Conservation (phyloP, 2,113 vertebrate genomes). For the Stigmatopora nigra region DNA sequence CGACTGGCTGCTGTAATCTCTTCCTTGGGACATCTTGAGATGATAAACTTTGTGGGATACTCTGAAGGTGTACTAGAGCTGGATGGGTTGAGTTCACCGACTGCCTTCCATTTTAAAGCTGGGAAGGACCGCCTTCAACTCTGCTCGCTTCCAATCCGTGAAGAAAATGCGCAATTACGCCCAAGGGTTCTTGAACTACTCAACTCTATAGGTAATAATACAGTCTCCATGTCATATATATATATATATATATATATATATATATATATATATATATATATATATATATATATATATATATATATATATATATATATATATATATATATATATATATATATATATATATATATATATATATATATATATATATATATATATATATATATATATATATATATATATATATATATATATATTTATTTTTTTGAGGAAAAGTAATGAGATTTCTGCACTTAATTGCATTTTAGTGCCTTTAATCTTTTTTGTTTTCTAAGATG, state of each 20-base stretch:
- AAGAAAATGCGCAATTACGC: slow-evolving; percentile 7
- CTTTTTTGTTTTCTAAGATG: neutral
- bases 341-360: too few species aligned
- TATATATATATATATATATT: too few species aligned
- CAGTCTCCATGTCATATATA: too few species aligned
- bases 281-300: too few species aligned
- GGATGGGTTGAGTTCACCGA: neutral
- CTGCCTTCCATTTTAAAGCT: slow-evolving; percentile 38
- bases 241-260: too few species aligned
- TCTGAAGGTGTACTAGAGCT: neutral
- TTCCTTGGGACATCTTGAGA: slow-evolving; percentile 31
- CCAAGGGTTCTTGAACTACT: neutral
- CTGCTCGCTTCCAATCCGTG: slow-evolving; percentile 43
- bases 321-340: too few species aligned
- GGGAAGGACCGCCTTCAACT: slow-evolving; percentile 8
- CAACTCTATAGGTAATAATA: too few species aligned
- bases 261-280: too few species aligned
- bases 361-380: too few species aligned
- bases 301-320: too few species aligned
- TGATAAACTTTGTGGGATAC: neutral
- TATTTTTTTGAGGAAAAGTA: neutral
- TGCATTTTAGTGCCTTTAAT: too few species aligned
- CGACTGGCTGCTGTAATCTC: slow-evolving; percentile 63
- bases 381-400: too few species aligned
- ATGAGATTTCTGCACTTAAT: neutral